These are phyloP conservation scores for Elgaria multicarinata DNA, from an alignment of 2,113 vertebrate genomes.

Conservation along the genomic window DNA sequence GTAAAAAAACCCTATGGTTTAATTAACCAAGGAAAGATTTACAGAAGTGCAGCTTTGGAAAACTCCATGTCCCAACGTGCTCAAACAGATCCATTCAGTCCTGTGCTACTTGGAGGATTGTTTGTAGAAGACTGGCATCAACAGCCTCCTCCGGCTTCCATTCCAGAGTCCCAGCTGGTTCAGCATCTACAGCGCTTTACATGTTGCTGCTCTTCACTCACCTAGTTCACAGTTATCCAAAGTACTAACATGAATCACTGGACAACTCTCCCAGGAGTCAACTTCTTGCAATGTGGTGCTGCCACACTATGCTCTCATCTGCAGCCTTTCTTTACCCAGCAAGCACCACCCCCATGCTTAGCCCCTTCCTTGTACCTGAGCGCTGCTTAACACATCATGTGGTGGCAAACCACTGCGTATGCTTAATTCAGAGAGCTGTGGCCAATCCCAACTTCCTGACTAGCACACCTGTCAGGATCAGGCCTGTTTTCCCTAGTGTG, in stretches of 20 bases:
- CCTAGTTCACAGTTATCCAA: background rate
- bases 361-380: background rate
- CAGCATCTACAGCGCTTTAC: no score
- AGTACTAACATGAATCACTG: background rate
- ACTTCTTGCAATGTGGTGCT: background rate
- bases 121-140: background rate
- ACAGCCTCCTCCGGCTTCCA: no score
- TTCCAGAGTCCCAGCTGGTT: background rate
- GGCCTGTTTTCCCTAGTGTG: no score
- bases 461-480: background rate
- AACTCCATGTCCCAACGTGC: background rate
- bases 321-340: background rate
- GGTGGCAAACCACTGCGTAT: background rate
- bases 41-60: slow-evolving; percentile 46
- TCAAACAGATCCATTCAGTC: background rate
- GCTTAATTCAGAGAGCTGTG: background rate
- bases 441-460: background rate
- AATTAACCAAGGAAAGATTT: background rate
- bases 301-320: no score
- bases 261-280: background rate
- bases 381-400: background rate
- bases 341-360: background rate
- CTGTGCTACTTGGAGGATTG: background rate
- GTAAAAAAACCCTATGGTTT: background rate
- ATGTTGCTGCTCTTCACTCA: no score